Conservation (phyloP, 2,113 vertebrate genomes). For the Cottus gobio region DNA sequence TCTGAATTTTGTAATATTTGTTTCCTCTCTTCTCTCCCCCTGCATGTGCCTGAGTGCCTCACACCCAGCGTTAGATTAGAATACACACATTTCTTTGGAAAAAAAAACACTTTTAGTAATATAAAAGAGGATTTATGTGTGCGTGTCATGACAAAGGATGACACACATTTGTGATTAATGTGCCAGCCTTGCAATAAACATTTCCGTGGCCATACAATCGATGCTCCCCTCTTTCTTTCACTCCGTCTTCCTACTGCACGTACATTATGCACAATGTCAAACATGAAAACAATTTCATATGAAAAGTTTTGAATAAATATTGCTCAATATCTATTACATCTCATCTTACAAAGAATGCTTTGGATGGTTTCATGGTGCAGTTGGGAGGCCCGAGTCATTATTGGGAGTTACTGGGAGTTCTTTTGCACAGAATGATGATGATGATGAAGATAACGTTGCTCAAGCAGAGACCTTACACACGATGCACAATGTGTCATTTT, state of each 20-base stretch:
- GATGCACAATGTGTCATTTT: slow-evolving; percentile 60
- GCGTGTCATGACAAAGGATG: slow-evolving; percentile 51
- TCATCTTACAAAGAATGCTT: slow-evolving; percentile 3
- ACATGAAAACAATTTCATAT: slow-evolving; percentile 14
- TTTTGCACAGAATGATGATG: slow-evolving; percentile 58
- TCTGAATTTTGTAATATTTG: slow-evolving; percentile 58
- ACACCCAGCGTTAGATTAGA: slow-evolving; percentile 51
- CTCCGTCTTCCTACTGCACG: neutral
- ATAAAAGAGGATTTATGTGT: slow-evolving; percentile 63
- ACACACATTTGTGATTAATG: slow-evolving; percentile 68
- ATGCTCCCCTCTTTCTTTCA: slow-evolving; percentile 20
- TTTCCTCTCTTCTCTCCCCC: slow-evolving; percentile 49
- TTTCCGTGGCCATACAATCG: slow-evolving; percentile 39
- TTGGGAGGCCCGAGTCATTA: neutral
- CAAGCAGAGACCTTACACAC: slow-evolving; percentile 42
- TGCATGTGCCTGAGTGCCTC: slow-evolving; percentile 22
- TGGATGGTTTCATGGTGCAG: slow-evolving; percentile 8
- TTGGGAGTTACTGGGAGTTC: slow-evolving; percentile 23
- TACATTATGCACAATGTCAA: slow-evolving; percentile 32
- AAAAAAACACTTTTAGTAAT: slow-evolving; percentile 59
- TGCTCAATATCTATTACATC: slow-evolving; percentile 6
- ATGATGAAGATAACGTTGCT: slow-evolving; percentile 59
- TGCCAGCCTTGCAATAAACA: slow-evolving; percentile 35
- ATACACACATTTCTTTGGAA: slow-evolving; percentile 44
- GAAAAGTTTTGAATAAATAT: neutral